Conservation (phyloP, 2,113 vertebrate species). For the Scomber japonicus region DNA sequence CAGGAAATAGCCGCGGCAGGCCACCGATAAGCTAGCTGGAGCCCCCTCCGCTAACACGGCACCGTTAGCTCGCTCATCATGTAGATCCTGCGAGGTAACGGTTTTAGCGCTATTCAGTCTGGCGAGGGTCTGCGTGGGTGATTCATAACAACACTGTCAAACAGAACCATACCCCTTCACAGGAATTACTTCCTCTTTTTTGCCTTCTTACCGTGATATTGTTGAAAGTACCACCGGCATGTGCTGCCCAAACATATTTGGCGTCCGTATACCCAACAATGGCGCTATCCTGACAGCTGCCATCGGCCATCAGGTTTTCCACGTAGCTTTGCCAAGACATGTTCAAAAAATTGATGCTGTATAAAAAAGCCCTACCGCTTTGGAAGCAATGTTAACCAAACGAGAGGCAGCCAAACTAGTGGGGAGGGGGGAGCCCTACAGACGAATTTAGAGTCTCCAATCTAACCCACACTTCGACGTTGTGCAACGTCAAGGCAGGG, state of each 20-base stretch:
- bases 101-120: constrained; percentile 2
- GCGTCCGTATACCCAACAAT: constrained; percentile 94
- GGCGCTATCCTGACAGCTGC: constrained; percentile 96
- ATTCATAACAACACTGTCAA: not conserved
- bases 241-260: constrained; percentile 94
- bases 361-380: constrained; percentile 48
- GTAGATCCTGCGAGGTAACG: constrained; percentile 29
- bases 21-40: constrained; percentile 48
- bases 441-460: constrained; percentile 57
- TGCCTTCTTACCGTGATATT: constrained; percentile 89
- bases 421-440: not conserved
- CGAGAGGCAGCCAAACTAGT: constrained; percentile 17
- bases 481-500: constrained; percentile 77
- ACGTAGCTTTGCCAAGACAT: constrained; percentile 97
- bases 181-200: accelerated
- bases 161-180: not conserved
- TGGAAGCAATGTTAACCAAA: constrained; percentile 9
- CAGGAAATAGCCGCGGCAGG: constrained; percentile 53
- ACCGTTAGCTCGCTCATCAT: constrained; percentile 56
- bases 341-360: constrained; percentile 73
- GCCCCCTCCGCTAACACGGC: constrained; percentile 45
- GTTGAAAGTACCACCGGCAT: constrained; percentile 87
- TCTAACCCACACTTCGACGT: constrained; percentile 69
- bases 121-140: constrained; percentile 14
- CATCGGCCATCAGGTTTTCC: constrained; percentile 95